A percentile compares a stretch with the other conserved stretches of the same genome.
Conservation (phyloP, 2,113 vertebrate species). For the Calyptomena viridis region DNA sequence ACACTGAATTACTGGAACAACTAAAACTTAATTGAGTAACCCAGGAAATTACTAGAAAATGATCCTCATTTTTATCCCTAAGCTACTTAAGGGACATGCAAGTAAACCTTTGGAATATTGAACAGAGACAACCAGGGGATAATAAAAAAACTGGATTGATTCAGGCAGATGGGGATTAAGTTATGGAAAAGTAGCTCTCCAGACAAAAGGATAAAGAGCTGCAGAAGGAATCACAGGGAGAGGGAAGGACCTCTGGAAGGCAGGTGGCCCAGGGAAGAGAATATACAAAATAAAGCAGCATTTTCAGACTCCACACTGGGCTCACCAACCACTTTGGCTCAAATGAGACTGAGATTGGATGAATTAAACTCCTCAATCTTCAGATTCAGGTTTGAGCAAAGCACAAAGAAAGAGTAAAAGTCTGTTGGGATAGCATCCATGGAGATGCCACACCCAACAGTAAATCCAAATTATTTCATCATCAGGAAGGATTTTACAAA, state of each 20-base stretch:
- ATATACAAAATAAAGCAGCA: neutral
- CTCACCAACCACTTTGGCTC: neutral
- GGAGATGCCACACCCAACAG: neutral
- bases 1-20: neutral
- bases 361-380: neutral
- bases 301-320: neutral
- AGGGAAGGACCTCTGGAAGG: neutral
- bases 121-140: neutral
- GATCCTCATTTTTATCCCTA: neutral
- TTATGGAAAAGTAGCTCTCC: neutral
- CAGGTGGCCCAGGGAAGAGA: neutral
- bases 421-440: neutral
- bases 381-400: neutral
- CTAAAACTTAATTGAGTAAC: neutral
- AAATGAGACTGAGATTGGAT: rapidly evolving
- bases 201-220: neutral
- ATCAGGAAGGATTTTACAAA: neutral
- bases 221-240: neutral
- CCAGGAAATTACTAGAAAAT: conserved; percentile 4
- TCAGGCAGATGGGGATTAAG: neutral
- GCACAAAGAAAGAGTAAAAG: neutral
- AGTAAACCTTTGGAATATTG: neutral
- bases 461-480: neutral
- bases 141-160: neutral
- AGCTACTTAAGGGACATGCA: neutral